Conservation (phyloP, 2,888 invertebrate species). For the Baccha elongata region DNA sequence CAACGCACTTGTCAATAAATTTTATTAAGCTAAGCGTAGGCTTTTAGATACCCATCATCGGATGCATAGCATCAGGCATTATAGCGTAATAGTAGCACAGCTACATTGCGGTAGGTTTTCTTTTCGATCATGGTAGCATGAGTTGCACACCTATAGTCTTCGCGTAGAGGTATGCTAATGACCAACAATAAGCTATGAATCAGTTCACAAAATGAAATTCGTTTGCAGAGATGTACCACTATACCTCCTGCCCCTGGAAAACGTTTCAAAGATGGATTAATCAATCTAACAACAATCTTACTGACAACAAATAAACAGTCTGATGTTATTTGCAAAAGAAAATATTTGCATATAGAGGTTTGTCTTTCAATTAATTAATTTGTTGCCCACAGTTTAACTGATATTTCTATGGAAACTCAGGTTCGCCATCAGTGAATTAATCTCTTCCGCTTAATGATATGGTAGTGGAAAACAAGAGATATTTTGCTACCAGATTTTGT, state of each 20-base stretch:
- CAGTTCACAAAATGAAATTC: conserved; percentile 33
- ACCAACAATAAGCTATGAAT: conserved; percentile 34
- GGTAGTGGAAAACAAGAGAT: background rate
- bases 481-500: background rate
- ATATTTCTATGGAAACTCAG: conserved; percentile 13
- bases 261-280: conserved; percentile 24
- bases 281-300: conserved; percentile 7
- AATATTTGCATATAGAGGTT: conserved; percentile 31
- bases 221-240: conserved; percentile 21
- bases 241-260: background rate
- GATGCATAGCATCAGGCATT: conserved; percentile 11
- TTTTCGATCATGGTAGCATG: conserved; percentile 8
- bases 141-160: conserved; percentile 25
- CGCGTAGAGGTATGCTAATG: conserved; percentile 29
- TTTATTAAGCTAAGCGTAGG: conserved; percentile 39
- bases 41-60: conserved; percentile 34
- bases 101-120: conserved; percentile 38
- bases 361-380: conserved; percentile 23
- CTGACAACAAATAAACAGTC: conserved; percentile 7
- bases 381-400: conserved; percentile 7
- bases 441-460: conserved; percentile 39
- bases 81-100: conserved; percentile 13
- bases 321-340: conserved; percentile 8
- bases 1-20: conserved; percentile 47
- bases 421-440: conserved; percentile 12